Evolutionary conservation across 2,888 invertebrate genomes (phyloP).

Genomic region (Drosophila paracracens): DNA sequence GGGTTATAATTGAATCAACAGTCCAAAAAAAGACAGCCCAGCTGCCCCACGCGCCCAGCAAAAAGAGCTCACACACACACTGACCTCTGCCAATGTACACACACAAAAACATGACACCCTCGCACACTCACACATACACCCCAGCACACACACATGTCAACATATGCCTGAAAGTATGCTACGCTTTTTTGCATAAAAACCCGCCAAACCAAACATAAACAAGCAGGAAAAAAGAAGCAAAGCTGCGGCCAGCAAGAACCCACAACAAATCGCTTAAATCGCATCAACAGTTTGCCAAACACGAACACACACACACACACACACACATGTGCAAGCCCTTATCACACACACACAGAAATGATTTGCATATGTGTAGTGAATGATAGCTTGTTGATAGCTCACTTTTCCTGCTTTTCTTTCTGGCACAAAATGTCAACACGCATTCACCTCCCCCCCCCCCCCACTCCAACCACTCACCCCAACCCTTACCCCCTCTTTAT

Average conservation of each 20-base stretch:
- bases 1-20: slow-evolving; percentile 70
- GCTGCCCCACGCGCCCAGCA: slow-evolving; percentile 34
- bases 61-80: slow-evolving; percentile 16
- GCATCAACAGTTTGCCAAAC: slow-evolving; percentile 79
- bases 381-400: slow-evolving; percentile 80
- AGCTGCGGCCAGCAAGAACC: slow-evolving; percentile 57
- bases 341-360: slow-evolving; percentile 40
- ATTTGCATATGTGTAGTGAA: slow-evolving; percentile 74
- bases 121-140: slow-evolving; percentile 3
- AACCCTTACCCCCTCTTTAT: not conserved
- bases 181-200: slow-evolving; percentile 61
- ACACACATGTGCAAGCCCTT: slow-evolving; percentile 23
- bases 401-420: slow-evolving; percentile 56
- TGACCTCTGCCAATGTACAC: slow-evolving; percentile 53
- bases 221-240: slow-evolving; percentile 34
- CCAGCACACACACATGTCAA: slow-evolving; percentile 17
- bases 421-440: slow-evolving; percentile 71
- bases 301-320: slow-evolving; percentile 39
- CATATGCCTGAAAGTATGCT: slow-evolving; percentile 63
- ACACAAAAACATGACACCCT: slow-evolving; percentile 16
- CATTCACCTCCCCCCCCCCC: slow-evolving; percentile 22
- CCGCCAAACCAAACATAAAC: slow-evolving; percentile 59
- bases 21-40: slow-evolving; percentile 14
- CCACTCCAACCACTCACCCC: not conserved
- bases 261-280: slow-evolving; percentile 81